Evolutionary conservation across 2,113 vertebrate species (phyloP), one percentile per base, ranked within the genome.

Genomic region (Psophia crepitans): DNA sequence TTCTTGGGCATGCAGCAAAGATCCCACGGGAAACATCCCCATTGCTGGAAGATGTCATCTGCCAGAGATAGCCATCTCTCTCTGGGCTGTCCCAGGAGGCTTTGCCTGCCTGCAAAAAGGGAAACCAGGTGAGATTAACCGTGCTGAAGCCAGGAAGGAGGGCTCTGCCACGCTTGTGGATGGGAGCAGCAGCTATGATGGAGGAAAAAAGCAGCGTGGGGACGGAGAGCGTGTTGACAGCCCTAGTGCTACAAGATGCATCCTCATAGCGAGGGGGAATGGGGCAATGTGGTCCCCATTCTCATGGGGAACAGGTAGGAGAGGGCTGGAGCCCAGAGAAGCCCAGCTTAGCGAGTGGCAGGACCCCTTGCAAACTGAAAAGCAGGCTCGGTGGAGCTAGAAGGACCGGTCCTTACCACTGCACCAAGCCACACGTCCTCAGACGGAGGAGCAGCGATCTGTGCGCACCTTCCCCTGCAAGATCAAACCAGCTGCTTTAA

Each of bases 401-500:
- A n/a, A 16, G 41, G 58, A 68, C 28, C 1, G 0, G 6, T 35
- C 41, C 39, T 56, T 64, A 46, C 7, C 14, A 1, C 33, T 11
- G 74, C 78, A 49, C 9, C 0, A 3, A 92, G 70, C 56, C 4
- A 13, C 75, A 51, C 6, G 7, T 43, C 60, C 92, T 88, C 61
- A 71, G 56, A 68, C 2, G 0, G 57, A n/a, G 74, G 39, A 93
- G 73, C 68, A 32, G 57, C 4, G 1, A 69, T 51, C 57, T 39
- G 57, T 7, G 0, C 1, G 5, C 30, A 37, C 30, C 54, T 82
- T 90, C 69, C 51, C 53, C 26, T 37, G 87, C 19, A 5, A 91
- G 84, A 91, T 93, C 94, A 91, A 89, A 93, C 94, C 74, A 49
- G 57, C 80, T 82, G 60, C 80, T 85, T 91, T 57, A 77, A 88